A percentile compares a stretch with the other conserved stretches of the same genome.
Conservation (phyloP, 2,888 invertebrate species). For the Acleris emargana region DNA sequence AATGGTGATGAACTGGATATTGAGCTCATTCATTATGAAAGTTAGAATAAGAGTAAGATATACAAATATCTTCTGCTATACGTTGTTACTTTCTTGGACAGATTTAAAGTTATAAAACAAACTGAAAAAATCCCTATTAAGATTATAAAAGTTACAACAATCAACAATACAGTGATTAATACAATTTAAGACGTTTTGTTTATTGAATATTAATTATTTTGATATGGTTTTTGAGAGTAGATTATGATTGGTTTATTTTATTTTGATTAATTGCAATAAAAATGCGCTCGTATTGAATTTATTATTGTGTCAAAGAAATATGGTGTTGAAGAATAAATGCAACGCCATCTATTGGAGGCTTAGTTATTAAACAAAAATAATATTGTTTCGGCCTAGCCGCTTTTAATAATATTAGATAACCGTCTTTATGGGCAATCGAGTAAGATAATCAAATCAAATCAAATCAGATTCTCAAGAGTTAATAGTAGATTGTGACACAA, state of each 20-base stretch:
- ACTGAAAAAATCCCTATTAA: not conserved
- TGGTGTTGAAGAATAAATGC: not conserved
- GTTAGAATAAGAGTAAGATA: too few relatives aligned
- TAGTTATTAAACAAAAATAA: not conserved
- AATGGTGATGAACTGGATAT: too few relatives aligned
- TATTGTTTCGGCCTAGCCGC: too few relatives aligned
- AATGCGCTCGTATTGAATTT: conserved; percentile 2
- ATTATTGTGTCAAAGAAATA: not conserved
- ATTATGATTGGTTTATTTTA: conserved; percentile 8
- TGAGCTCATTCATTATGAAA: too few relatives aligned
- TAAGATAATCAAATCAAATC: too few relatives aligned
- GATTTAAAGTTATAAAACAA: too few relatives aligned
- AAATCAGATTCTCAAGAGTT: too few relatives aligned
- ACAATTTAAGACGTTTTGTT: not conserved
- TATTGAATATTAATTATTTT: not conserved
- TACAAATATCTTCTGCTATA: too few relatives aligned
- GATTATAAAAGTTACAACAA: not conserved
- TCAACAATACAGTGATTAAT: not conserved
- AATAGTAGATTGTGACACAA: too few relatives aligned
- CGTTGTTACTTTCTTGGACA: too few relatives aligned
- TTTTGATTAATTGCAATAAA: not conserved
- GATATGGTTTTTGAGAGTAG: conserved; percentile 34
- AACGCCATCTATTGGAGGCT: not conserved
- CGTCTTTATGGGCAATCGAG: too few relatives aligned
- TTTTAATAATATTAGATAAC: too few relatives aligned